These are phyloP conservation scores for Pelvicachromis taeniatus DNA, from an alignment of 2,113 vertebrate genomes.

Conservation along the genomic window DNA sequence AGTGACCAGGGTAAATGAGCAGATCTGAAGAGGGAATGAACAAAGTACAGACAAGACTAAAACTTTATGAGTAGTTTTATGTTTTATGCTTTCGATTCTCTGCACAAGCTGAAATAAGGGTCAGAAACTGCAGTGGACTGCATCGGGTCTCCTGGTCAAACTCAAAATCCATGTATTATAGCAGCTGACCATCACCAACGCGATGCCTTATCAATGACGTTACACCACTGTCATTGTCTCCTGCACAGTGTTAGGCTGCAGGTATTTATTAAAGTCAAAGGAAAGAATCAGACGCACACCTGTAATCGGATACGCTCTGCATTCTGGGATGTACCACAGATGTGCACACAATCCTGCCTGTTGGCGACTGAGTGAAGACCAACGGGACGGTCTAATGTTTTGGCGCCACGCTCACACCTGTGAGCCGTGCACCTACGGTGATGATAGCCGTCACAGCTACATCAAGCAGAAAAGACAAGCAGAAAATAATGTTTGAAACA, in stretches of 20 bases:
- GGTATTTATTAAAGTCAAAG: accelerated
- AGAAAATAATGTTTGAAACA: neutral
- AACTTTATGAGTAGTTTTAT: neutral
- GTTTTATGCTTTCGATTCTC: neutral
- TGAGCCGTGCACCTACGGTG: neutral
- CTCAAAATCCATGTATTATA: neutral
- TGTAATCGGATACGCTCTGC: accelerated
- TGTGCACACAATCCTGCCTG: neutral
- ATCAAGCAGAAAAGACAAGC: neutral
- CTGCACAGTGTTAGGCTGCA: neutral
- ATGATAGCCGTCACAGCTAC: neutral
- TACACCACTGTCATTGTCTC: accelerated
- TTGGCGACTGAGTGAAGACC: neutral
- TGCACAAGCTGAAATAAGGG: neutral
- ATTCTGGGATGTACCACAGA: neutral
- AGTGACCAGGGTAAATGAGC: neutral
- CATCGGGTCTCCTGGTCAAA: neutral
- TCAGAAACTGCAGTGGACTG: neutral
- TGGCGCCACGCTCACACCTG: neutral
- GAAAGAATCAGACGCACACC: neutral
- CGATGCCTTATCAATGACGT: neutral
- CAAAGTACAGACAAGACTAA: neutral
- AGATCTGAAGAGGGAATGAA: neutral
- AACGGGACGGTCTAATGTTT: neutral
- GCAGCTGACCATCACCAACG: neutral